phyloP scores from a whole-genome alignment of 2,888 invertebrate species.

The Spodoptera littoralis region DNA sequence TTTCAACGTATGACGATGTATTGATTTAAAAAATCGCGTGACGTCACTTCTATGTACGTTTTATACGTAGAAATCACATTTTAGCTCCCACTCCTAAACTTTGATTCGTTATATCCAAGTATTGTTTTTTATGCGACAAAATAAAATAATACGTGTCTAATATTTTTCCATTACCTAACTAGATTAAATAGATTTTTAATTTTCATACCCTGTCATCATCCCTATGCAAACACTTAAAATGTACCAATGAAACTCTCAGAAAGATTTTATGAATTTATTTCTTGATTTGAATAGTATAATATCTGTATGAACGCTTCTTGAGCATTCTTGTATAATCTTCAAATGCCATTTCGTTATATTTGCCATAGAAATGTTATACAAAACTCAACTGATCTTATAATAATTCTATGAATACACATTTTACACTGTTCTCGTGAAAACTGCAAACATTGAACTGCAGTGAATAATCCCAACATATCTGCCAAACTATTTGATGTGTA shows the following conservation, averaged over 20 bases:
- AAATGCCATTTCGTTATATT: constrained; percentile 81
- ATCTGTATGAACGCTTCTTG: constrained; percentile 83
- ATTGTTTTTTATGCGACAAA: too few relatives aligned
- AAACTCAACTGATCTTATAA: constrained; percentile 83
- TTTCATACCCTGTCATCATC: too few relatives aligned
- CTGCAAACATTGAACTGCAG: constrained; percentile 57
- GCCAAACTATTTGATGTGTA: constrained; percentile 40
- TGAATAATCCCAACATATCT: constrained; percentile 44
- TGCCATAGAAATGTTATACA: constrained; percentile 86
- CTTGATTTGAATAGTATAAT: constrained; percentile 86
- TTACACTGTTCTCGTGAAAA: constrained; percentile 60
- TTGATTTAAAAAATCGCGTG: too few relatives aligned
- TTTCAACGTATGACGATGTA: too few relatives aligned
- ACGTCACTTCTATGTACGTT: too few relatives aligned
- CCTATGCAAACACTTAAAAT: background rate
- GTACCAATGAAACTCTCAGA: constrained; percentile 63
- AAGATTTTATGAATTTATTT: constrained; percentile 82
- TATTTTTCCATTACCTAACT: too few relatives aligned
- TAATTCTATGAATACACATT: constrained; percentile 72
- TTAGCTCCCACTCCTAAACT: too few relatives aligned
- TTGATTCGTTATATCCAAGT: too few relatives aligned
- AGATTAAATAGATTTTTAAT: too few relatives aligned
- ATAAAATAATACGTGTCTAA: too few relatives aligned
- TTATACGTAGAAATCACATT: too few relatives aligned
- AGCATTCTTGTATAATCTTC: constrained; percentile 82